Conservation (phyloP, 23 tunicate genomes). For the Trididemnum clinides region DNA sequence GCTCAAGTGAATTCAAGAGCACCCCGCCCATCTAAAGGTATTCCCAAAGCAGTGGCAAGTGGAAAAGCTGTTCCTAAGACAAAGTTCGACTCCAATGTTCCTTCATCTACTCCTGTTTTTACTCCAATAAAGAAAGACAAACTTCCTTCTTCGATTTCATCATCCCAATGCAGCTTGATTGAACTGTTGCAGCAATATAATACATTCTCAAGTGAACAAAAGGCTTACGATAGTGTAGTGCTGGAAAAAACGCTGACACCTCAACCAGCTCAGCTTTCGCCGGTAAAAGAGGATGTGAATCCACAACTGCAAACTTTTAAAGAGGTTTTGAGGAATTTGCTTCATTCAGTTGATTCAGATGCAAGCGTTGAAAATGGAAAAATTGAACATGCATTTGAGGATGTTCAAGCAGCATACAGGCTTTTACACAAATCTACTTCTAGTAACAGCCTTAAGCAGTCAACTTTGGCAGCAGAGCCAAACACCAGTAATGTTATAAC, state of each 20-base stretch:
- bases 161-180: conserved; percentile 65
- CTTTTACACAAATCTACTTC: neutral
- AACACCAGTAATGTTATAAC: neutral
- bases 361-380: neutral
- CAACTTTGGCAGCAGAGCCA: neutral
- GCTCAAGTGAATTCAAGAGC: neutral
- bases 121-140: conserved; percentile 73
- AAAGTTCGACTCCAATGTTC: conserved; percentile 40
- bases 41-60: neutral
- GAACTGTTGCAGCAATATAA: conserved; percentile 57
- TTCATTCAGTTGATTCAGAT: neutral
- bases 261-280: neutral
- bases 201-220: neutral
- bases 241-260: neutral
- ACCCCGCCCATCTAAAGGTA: neutral
- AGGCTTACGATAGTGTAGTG: neutral
- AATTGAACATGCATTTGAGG: conserved; percentile 9
- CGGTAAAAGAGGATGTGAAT: neutral
- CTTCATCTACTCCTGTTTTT: conserved; percentile 76
- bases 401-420: conserved; percentile 1
- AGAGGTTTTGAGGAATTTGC: conserved; percentile 11
- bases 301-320: conserved; percentile 27
- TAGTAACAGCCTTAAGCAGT: neutral
- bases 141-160: conserved; percentile 33
- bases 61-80: neutral